Evolutionary conservation across 1,140 invertebrate species (phyloP), one percentile per base, ranked within the genome.

Genomic region (Rhagoletis pomonella): DNA sequence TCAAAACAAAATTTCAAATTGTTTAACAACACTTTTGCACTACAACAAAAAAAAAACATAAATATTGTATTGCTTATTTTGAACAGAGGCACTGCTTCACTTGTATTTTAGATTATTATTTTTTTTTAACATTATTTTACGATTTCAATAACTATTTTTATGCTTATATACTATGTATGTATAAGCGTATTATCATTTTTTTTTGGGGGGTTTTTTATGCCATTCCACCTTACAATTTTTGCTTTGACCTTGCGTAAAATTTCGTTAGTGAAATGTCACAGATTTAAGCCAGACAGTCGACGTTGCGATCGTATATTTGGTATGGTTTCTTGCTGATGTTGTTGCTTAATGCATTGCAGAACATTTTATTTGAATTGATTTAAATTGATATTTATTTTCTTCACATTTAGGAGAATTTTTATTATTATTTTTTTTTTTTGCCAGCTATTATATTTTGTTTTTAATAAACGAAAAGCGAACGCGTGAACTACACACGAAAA

Each of bases 401-500:
- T 77, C 69, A 77, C 69, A 77, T 77, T 77, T 50, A 55, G 6
- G 5, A n/a, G 14, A 29, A 58, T 85, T 85, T 86, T 85, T 59
- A 29, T 85, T 85, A 39, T 47, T 84, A 12, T 81, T 39, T 59
- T 59, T 85, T 85, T 85, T 58, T 55, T 12, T 47, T 7, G 50
- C 10, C 4, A 55, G 50, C 10, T 73, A 39, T 39, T 44, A 42
- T 39, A 73, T 44, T 39, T 62, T 14, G 1, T 14, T 86, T 69
- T 86, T 69, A 29, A 39, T 86, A 59, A 59, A 67, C 29, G 29
- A 29, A 29, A 67, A 50, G 62, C 86, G 86, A 65, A 86, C 64
- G 86, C 58, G n/a, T 65, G 55, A 60, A 86, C 85, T 60, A 86
- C 86, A 86, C 62, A 86, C 62, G 86, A 67, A 86, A 86, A 86